phyloP scores from a whole-genome alignment of 2,113 vertebrate species.

The chimpanzee (Pan troglodytes) region DNA sequence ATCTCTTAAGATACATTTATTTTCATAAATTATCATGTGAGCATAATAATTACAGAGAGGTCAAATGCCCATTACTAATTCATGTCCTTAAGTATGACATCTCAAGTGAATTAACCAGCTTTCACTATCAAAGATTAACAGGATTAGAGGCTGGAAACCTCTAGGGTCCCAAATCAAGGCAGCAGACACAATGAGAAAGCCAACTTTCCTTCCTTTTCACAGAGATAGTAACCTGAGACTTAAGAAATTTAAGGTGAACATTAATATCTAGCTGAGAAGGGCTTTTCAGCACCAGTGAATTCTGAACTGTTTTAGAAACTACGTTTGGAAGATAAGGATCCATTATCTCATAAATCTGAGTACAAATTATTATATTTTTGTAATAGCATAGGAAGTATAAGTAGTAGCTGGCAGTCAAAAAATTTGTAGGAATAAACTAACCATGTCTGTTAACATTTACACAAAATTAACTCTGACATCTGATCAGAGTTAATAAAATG shows the following conservation, averaged over 20 bases:
- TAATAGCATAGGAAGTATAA: not conserved
- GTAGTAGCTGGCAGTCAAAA: not conserved
- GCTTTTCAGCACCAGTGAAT: not conserved
- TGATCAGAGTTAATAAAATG: not conserved
- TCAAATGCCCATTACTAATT: not conserved
- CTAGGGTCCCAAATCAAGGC: not conserved
- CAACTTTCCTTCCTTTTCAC: not conserved
- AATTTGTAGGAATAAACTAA: not conserved
- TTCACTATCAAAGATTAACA: not conserved
- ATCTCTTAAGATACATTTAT: conserved; percentile 22
- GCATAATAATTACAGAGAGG: not conserved
- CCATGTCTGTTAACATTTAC: not conserved
- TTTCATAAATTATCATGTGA: conserved; percentile 29
- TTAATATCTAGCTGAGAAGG: not conserved
- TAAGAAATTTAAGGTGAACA: not conserved
- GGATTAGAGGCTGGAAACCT: not conserved
- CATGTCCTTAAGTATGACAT: not conserved
- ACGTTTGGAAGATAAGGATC: not conserved
- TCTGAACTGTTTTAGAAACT: conserved; percentile 7
- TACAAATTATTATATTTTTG: not conserved
- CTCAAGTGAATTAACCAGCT: not conserved
- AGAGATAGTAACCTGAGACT: not conserved
- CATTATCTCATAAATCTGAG: not conserved
- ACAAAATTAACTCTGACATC: not conserved
- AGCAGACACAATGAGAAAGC: not conserved